phyloP scores from a whole-genome alignment of 1,140 invertebrate genomes.

The Eupeodes corollae region DNA sequence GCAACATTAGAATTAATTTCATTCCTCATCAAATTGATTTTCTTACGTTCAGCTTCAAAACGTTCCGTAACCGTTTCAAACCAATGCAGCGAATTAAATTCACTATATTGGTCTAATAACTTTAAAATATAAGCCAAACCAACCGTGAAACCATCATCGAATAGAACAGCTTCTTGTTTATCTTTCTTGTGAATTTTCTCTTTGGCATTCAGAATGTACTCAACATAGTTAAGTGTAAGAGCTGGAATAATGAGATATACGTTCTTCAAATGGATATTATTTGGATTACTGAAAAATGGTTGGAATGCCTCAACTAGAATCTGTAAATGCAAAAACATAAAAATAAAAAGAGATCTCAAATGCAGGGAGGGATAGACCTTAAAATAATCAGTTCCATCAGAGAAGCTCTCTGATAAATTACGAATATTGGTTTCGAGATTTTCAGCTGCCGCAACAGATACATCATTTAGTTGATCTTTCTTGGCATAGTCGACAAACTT shows the following conservation, averaged over 20 bases:
- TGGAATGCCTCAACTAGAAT: conserved; percentile 88
- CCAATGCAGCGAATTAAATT: conserved; percentile 93
- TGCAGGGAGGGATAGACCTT: conserved; percentile 42
- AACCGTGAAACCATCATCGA: conserved; percentile 98
- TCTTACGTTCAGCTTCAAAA: conserved; percentile 51
- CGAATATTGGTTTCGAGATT: conserved; percentile 66
- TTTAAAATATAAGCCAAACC: conserved; percentile 67
- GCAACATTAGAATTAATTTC: conserved; percentile 35
- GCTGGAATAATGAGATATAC: conserved; percentile 92
- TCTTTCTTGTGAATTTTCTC: conserved; percentile 72
- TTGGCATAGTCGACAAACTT: conserved; percentile 47
- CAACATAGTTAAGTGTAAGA: conserved; percentile 88
- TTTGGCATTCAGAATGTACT: conserved; percentile 84
- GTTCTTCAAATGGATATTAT: conserved; percentile 83
- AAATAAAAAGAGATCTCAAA: neutral
- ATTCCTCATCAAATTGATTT: conserved; percentile 41
- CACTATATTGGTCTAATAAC: conserved; percentile 56
- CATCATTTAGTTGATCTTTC: conserved; percentile 46
- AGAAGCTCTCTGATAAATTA: conserved; percentile 74
- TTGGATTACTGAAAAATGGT: conserved; percentile 71
- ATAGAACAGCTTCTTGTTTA: conserved; percentile 64
- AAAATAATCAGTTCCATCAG: conserved; percentile 91
- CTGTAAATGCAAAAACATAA: conserved; percentile 33
- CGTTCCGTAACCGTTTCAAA: conserved; percentile 77
- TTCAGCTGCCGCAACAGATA: conserved; percentile 53